A percentile compares a stretch with the other conserved stretches of the same genome.
These are phyloP conservation scores for Himalopsyche kuldschensis DNA, from an alignment of 2,888 invertebrate genomes.

Conservation along the genomic window DNA sequence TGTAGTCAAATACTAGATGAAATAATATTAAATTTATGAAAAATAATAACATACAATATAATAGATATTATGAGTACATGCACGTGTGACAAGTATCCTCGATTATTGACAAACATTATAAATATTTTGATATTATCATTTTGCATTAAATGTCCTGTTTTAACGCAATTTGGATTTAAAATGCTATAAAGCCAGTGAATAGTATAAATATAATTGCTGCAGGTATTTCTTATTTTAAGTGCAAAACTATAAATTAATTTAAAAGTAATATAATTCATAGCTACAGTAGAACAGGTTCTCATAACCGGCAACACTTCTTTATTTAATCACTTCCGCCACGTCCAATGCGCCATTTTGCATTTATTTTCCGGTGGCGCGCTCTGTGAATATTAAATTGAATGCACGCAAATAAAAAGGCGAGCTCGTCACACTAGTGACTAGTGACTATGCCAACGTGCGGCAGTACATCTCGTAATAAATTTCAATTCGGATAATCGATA, in stretches of 20 bases:
- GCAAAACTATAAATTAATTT: not conserved
- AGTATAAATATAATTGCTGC: not conserved
- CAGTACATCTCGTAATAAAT: no score
- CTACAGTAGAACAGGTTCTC: not conserved
- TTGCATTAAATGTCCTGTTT: no score
- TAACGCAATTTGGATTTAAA: no score
- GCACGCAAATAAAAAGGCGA: not conserved
- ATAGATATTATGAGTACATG: no score
- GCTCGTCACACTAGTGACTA: not conserved
- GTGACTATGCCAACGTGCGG: not conserved
- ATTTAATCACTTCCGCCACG: constrained; percentile 36
- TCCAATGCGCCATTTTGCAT: constrained; percentile 31
- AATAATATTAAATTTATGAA: no score
- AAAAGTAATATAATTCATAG: not conserved
- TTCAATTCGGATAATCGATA: no score
- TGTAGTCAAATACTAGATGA: no score
- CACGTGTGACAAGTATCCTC: no score
- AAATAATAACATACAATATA: no score
- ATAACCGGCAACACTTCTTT: constrained; percentile 23
- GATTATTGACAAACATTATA: no score
- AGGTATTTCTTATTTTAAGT: not conserved
- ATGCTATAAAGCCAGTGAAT: no score
- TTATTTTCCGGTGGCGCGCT: constrained; percentile 30
- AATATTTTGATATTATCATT: no score
- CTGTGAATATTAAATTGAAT: constrained; percentile 23